phyloP scores from a whole-genome alignment of 2,888 invertebrate genomes.

The Tenodera sinensis region DNA sequence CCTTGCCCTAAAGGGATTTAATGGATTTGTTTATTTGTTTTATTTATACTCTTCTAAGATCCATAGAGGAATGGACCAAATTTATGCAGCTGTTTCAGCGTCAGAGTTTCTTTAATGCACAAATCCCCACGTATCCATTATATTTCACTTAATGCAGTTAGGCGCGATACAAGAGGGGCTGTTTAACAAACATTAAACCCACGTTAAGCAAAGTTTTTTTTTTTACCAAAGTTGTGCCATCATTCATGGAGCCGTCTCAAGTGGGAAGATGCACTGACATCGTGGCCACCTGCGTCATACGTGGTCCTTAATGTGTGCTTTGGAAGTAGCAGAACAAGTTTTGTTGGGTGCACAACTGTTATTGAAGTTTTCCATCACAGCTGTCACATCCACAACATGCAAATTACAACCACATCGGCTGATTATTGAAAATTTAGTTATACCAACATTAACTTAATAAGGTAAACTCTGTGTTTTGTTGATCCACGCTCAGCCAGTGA shows the following conservation, averaged over 20 bases:
- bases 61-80: too few relatives aligned
- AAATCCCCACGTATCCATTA: too few relatives aligned
- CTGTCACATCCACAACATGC: not conserved
- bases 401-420: too few relatives aligned
- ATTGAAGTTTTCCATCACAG: not conserved
- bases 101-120: too few relatives aligned
- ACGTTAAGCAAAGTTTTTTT: not conserved
- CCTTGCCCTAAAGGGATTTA: too few relatives aligned
- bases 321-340: not conserved
- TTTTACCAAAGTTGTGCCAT: not conserved
- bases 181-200: not conserved
- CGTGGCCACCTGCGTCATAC: not conserved
- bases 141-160: not conserved
- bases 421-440: not conserved
- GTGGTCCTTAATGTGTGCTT: not conserved
- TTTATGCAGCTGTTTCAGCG: too few relatives aligned
- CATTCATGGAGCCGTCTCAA: not conserved
- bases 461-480: not conserved
- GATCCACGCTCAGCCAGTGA: not conserved
- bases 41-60: too few relatives aligned
- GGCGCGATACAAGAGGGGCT: not conserved
- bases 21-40: too few relatives aligned
- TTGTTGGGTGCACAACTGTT: not conserved
- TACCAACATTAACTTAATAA: not conserved
- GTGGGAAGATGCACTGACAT: not conserved